Evolutionary conservation across 1,140 invertebrate species (phyloP), one percentile per base, ranked within the genome.

Genomic region (Apolygus lucorum): DNA sequence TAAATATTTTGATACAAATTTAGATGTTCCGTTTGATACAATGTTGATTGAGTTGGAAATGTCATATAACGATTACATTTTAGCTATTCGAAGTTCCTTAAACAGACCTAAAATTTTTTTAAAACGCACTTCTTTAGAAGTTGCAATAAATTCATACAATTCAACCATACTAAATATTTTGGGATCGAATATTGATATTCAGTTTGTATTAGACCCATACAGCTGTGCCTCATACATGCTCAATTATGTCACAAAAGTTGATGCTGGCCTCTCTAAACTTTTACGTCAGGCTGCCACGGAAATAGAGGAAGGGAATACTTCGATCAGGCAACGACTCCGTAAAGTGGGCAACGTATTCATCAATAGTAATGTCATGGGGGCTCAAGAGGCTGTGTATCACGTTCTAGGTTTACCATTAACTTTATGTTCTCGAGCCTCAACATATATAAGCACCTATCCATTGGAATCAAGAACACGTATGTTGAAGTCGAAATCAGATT

Each of bases 331-430:
- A 11, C 17, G 28, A 49, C 29, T 67, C 2, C 28, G 34, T 13
- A 11, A 4, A 29, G 2, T 67, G 2, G 28, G 27, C 17, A 67
- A 67, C 26, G 14, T n/a, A n/a, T 42, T 34, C 49, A 21, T 34
- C 26, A 49, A 67, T 49, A 26, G 34, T 42, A 34, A 13, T 13
- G 66, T 26, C 8, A 29, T 67, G 34, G 2, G 2, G 4, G 66
- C 34, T 4, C 66, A 67, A 24, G 66, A 67, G 22, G 66, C 66
- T 34, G 27, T n/a, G 29, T 67, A 34, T 11, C 21, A 67, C 34
- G 34, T 67, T 21, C 29, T 67, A 14, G n/a, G 14, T 34, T n/a
- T 67, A 2, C 66, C 66, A 11, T 22, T 67, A 1, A 42, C 66
- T 11, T n/a, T 24, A 11, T 2, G n/a, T 2, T 21, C 14, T 22